Evolutionary conservation across 2,888 invertebrate genomes (phyloP), one percentile per base, ranked within the genome.

Genomic region (Phalangium opilio): DNA sequence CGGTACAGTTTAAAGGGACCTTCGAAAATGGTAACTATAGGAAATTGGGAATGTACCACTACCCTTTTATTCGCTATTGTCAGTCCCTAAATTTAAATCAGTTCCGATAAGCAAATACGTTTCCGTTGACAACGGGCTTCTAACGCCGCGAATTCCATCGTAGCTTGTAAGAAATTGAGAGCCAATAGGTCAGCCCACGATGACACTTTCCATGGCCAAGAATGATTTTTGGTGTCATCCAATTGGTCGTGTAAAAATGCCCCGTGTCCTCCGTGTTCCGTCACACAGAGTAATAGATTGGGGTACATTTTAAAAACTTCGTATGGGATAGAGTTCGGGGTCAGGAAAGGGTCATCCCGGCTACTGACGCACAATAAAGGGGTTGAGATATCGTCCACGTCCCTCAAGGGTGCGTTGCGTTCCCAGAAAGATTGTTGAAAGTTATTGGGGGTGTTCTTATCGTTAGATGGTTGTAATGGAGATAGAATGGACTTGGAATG

Each of bases 201-300:
- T n/a, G n/a, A n/a, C n/a, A n/a, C n/a, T n/a, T n/a, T n/a, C n/a
- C n/a, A n/a, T n/a, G n/a, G n/a, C n/a, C n/a, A n/a, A n/a, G n/a
- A n/a, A n/a, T n/a, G n/a, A n/a, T n/a, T n/a, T 12, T 17, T 11
- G 8, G 32, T n/a, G 14, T 18, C 34, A 5, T 17, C n/a, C 4
- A 27, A 12, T 3, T 33, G 43, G 1, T 21, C 33, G 27, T 64
- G 61, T 18, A 62, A 49, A 49, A 64, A 64, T 5, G 62, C 63
- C 52, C 62, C 62, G 47, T 64, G 64, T 2, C 64, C 64, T 8
- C 64, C 64, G 41, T 55, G 54, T n/a, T 59, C 57, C 2, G 62
- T 57, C 2, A 55, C 57, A 4, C 58, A 60, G 15, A 64, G 54
- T 18, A 64, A 48, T 46, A 63, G 58, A 47, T 64, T 62, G 2